A percentile compares a stretch with the other conserved stretches of the same genome.
phyloP scores from a whole-genome alignment of 2,113 vertebrate genomes.

The Chloroceryle aenea region DNA sequence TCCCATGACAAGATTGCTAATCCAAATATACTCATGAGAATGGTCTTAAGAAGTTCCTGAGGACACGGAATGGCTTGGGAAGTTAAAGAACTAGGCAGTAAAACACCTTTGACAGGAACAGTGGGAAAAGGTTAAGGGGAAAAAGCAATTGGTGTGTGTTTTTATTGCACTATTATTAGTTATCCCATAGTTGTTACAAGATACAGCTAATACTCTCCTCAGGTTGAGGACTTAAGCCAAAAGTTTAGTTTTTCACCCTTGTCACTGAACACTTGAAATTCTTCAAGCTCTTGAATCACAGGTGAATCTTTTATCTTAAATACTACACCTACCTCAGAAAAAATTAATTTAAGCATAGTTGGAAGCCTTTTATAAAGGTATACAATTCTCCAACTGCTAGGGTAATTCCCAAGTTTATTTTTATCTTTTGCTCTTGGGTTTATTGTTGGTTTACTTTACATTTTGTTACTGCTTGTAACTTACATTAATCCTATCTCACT shows the following conservation, averaged over 20 bases:
- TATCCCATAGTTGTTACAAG: not conserved
- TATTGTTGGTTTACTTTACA: slow-evolving; percentile 21
- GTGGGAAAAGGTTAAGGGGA: not conserved
- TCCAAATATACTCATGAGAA: not conserved
- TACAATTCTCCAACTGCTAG: not conserved
- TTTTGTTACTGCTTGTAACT: not conserved
- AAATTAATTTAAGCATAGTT: not conserved
- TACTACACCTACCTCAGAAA: not conserved
- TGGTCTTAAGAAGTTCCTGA: not conserved
- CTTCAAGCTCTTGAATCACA: not conserved
- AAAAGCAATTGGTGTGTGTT: not conserved
- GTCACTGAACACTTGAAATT: not conserved
- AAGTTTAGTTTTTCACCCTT: not conserved
- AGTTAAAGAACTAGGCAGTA: not conserved
- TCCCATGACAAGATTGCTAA: not conserved
- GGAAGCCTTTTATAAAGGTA: not conserved
- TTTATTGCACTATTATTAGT: not conserved
- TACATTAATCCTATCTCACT: not conserved
- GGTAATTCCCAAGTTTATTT: not conserved
- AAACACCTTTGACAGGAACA: not conserved
- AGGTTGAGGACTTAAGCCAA: not conserved
- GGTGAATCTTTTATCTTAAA: not conserved
- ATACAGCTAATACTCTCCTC: not conserved
- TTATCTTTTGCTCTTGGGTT: not conserved
- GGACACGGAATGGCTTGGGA: not conserved